These are phyloP conservation scores for Spilosoma lubricipeda DNA, from an alignment of 2,888 invertebrate species.

Conservation along the genomic window DNA sequence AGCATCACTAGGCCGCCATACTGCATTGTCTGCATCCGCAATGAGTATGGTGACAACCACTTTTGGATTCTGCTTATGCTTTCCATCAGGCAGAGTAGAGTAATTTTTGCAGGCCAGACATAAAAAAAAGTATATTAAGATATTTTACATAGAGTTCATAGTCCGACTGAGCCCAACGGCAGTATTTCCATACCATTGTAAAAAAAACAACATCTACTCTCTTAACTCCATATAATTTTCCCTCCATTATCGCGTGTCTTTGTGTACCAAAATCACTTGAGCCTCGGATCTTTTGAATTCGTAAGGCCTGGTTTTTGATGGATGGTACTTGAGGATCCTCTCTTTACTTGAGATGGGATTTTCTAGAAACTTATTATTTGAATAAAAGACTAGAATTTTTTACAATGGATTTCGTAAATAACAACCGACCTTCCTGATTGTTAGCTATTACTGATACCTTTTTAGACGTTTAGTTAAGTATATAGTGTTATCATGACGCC, in stretches of 20 bases:
- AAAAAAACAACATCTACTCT: not conserved
- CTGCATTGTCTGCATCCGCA: no score
- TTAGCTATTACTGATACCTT: no score
- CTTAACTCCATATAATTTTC: not conserved
- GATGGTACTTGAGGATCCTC: conserved; percentile 33
- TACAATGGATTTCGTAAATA: not conserved
- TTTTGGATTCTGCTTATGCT: no score
- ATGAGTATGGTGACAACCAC: no score
- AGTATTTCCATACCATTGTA: not conserved
- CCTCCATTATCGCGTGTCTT: conserved; percentile 24
- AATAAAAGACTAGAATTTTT: not conserved
- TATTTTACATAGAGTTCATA: not conserved
- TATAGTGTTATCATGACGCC: not conserved
- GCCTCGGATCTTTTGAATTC: conserved; percentile 36
- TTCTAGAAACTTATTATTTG: conserved; percentile 13
- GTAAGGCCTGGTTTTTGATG: conserved; percentile 34
- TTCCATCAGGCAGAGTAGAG: no score
- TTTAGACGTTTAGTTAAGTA: not conserved
- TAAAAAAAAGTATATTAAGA: no score
- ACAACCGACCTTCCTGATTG: not conserved
- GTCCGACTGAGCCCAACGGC: not conserved
- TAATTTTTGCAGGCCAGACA: no score
- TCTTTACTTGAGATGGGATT: conserved; percentile 24
- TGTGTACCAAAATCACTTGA: conserved; percentile 44
- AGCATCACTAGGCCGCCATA: no score